A percentile compares a stretch with the other conserved stretches of the same genome.
Conservation (phyloP, 1,140 invertebrate species). For the Microplitis mediator region DNA sequence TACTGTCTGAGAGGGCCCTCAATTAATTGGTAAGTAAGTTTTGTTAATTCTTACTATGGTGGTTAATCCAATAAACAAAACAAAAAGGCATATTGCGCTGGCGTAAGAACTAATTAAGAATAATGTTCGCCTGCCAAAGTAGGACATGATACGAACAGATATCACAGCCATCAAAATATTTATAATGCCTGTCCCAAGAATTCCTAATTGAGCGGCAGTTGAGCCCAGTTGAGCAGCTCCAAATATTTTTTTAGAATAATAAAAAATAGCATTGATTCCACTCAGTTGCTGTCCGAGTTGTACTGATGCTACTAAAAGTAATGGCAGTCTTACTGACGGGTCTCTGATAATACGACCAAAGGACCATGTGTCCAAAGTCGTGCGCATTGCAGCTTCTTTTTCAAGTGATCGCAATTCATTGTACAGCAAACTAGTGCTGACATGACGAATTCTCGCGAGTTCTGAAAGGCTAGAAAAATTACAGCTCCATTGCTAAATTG, state of each 20-base stretch:
- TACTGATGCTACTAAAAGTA: conserved; percentile 75
- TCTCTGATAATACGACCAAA: conserved; percentile 65
- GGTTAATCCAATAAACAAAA: conserved; percentile 65
- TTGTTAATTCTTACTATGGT: conserved; percentile 65
- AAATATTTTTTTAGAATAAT: conserved; percentile 80
- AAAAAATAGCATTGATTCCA: conserved; percentile 88
- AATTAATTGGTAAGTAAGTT: no score
- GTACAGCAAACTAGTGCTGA: conserved; percentile 42
- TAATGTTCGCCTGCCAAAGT: conserved; percentile 64
- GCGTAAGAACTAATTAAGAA: conserved; percentile 65
- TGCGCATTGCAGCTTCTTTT: conserved; percentile 52
- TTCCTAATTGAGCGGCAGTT: conserved; percentile 69
- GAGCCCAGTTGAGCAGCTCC: conserved; percentile 67
- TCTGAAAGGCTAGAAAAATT: conserved; percentile 39
- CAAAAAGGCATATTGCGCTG: conserved; percentile 62
- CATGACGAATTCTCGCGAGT: conserved; percentile 49
- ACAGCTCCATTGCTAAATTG: neutral
- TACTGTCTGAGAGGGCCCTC: no score
- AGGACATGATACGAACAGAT: conserved; percentile 67
- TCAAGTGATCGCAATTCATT: conserved; percentile 59
- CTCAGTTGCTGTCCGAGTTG: conserved; percentile 85
- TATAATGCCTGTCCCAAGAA: conserved; percentile 72
- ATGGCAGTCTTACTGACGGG: conserved; percentile 66
- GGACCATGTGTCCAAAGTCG: conserved; percentile 57
- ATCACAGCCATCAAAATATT: conserved; percentile 74